Evolutionary conservation across 2,797 vertebrate genomes (phyloP).

Genomic region (Acrossocheilus wenchowensis): DNA sequence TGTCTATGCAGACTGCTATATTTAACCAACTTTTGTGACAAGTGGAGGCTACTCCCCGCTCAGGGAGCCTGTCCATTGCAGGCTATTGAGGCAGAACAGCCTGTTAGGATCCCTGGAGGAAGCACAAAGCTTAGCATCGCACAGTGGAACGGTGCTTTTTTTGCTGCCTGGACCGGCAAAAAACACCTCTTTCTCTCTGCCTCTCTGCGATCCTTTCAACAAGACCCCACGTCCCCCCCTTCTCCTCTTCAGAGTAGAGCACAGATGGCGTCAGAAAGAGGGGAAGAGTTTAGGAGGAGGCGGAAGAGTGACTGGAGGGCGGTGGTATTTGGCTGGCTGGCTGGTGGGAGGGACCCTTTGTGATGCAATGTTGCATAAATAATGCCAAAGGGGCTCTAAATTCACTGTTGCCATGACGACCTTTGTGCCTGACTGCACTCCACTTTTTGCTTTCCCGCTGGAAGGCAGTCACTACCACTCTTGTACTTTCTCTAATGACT

Average conservation of each 20-base stretch:
- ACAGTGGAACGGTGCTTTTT: slow-evolving; percentile 52
- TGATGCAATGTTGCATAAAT: slow-evolving; percentile 92
- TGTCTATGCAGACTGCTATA: slow-evolving; percentile 48
- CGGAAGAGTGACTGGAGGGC: slow-evolving; percentile 70
- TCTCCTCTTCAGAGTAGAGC: slow-evolving; percentile 47
- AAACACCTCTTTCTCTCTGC: slow-evolving; percentile 44
- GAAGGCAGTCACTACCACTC: slow-evolving; percentile 70
- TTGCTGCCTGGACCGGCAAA: slow-evolving; percentile 30
- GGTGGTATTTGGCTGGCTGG: slow-evolving; percentile 76
- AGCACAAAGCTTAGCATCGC: slow-evolving; percentile 49
- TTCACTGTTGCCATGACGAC: slow-evolving; percentile 93
- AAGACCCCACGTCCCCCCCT: neutral
- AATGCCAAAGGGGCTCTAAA: slow-evolving; percentile 87
- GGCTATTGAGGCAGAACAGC: slow-evolving; percentile 56
- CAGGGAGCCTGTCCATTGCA: slow-evolving; percentile 47
- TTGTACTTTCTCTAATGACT: slow-evolving; percentile 62
- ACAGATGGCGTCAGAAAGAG: slow-evolving; percentile 60
- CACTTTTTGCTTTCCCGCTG: slow-evolving; percentile 73
- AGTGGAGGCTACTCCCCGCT: slow-evolving; percentile 42
- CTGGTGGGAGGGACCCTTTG: slow-evolving; percentile 86
- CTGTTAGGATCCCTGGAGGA: slow-evolving; percentile 48
- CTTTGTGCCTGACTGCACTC: slow-evolving; percentile 93
- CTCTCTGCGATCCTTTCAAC: slow-evolving; percentile 45
- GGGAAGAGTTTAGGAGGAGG: slow-evolving; percentile 58
- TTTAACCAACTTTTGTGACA: slow-evolving; percentile 56